Percentiles rank a stretch among this genome's conserved stretches.
Conservation (phyloP, 1,140 invertebrate genomes). For the Halictus rubicundus region DNA sequence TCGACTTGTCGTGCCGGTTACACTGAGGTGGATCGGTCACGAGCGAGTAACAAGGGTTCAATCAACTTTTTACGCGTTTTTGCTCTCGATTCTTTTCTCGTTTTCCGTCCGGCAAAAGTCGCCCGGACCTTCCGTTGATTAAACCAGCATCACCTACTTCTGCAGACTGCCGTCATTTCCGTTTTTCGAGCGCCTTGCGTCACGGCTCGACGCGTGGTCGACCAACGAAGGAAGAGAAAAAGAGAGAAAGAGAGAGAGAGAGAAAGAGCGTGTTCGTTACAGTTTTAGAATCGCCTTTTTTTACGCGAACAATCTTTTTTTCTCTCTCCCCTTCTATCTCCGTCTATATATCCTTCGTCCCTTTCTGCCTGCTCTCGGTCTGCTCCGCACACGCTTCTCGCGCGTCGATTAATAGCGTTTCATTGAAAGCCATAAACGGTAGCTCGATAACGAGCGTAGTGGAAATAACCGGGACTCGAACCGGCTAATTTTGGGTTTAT, state of each 20-base stretch:
- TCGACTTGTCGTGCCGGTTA: too few species aligned
- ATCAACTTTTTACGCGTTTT: background rate
- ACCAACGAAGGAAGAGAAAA: constrained; percentile 7
- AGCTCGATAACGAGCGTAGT: constrained; percentile 16
- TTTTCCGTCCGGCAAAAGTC: background rate
- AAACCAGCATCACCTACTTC: constrained; percentile 37
- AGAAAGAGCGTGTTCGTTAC: constrained; percentile 10
- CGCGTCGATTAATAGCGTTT: constrained; percentile 16
- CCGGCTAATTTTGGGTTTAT: constrained; percentile 34
- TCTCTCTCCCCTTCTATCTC: too few species aligned
- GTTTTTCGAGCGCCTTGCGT: constrained; percentile 36
- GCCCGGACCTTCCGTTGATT: constrained; percentile 12
- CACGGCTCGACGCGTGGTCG: constrained; percentile 27
- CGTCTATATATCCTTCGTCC: too few species aligned
- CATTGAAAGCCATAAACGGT: background rate
- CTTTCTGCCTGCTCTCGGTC: background rate
- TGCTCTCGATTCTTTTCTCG: background rate
- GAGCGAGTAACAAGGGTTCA: too few species aligned
- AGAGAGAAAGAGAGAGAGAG: background rate
- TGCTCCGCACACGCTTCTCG: background rate
- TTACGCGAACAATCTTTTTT: constrained; percentile 7
- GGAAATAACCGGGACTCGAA: constrained; percentile 31
- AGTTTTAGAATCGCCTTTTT: constrained; percentile 33
- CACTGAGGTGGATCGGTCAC: too few species aligned
- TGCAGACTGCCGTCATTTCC: constrained; percentile 20